Conservation (phyloP, 2,113 vertebrate species). For the Ochotona curzoniae region DNA sequence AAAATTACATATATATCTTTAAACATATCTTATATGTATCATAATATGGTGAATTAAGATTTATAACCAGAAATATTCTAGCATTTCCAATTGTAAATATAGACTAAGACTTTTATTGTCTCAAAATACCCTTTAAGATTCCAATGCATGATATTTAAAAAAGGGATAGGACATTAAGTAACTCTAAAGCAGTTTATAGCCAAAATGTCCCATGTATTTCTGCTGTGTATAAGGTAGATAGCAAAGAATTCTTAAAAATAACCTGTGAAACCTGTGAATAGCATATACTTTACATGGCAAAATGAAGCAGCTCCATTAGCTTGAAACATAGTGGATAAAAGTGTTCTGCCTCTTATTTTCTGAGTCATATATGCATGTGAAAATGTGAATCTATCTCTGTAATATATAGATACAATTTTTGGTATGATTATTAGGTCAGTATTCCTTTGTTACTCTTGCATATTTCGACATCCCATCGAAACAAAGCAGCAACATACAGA, state of each 20-base stretch:
- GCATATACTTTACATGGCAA: not conserved
- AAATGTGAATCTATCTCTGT: not conserved
- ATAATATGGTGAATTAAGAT: not conserved
- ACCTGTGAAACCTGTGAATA: conserved; percentile 2
- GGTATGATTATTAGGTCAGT: not conserved
- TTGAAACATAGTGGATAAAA: conserved; percentile 5
- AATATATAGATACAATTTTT: not conserved
- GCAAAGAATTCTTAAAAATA: conserved; percentile 15
- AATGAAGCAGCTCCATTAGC: not conserved
- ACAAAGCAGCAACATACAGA: not conserved
- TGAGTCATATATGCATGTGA: not conserved
- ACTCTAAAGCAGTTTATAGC: not conserved
- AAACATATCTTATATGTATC: not conserved
- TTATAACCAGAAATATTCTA: not conserved
- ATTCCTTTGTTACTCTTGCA: not conserved
- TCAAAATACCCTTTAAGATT: not conserved
- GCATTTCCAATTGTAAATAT: not conserved
- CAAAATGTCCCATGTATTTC: not conserved
- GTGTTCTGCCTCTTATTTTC: not conserved
- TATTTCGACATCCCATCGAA: not conserved
- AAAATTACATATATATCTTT: no score
- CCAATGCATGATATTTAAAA: not conserved
- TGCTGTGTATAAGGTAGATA: not conserved
- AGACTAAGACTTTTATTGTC: not conserved
- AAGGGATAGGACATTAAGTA: not conserved